Evolutionary conservation across 2,113 vertebrate species (phyloP), one percentile per base, ranked within the genome.

Genomic region (Gyps fulvus): DNA sequence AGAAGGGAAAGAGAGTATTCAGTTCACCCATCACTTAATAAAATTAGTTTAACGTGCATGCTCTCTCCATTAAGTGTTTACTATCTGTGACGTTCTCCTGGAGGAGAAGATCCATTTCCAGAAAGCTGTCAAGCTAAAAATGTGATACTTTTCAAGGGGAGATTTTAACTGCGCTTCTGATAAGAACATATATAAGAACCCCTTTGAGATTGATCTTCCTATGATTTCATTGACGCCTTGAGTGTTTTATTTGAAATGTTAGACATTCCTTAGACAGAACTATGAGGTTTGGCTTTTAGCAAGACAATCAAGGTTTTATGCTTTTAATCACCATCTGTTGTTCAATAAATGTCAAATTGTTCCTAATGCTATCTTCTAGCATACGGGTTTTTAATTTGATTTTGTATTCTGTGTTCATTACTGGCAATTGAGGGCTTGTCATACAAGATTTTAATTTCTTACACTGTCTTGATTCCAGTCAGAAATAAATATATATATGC

Each of bases 321-420:
- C 92, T 98, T 98, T 98, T 98, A 98, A 98, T 98, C 94, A 91
- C 97, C 97, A 98, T 98, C 98, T 98, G 98, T 97, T 98, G 95
- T 96, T 98, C 98, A 97, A 98, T 98, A 98, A 98, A 98, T 98
- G 97, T 98, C 98, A 98, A 97, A 98, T 97, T 92, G 58, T 95
- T 98, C 96, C 95, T 98, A 98, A 98, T 96, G 96, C 70, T 97
- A 90, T 97, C 91, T 96, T 97, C 91, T 96, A 97, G 93, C 96
- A 97, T 95, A 96, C 43, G 2, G 85, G 74, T 67, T 76, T 97
- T 98, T 96, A 97, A 98, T 98, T 98, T 98, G 89, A 94, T 97
- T 98, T 98, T 95, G 76, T 95, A 86, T 95, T 98, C 95, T 96
- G 71, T 95, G 95, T 97, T 98, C 92, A 92, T 98, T 98, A 97